Percentiles rank a stretch among this genome's conserved stretches.
Evolutionary conservation across 2,888 invertebrate genomes (phyloP).

Genomic region (Chironomus tentans): DNA sequence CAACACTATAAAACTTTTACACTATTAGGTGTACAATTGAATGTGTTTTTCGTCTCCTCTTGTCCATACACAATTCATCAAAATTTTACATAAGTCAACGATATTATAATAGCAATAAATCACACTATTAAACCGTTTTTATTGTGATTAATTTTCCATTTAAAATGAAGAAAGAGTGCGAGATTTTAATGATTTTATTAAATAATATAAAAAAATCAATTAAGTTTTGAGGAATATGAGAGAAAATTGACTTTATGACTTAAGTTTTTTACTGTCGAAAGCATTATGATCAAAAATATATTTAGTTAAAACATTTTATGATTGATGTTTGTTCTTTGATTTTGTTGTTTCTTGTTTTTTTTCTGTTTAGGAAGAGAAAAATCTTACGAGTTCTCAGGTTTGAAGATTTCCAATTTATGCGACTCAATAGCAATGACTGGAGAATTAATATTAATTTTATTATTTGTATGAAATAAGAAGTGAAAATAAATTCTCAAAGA

Average conservation of each 20-base stretch:
- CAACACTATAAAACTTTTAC: too few species aligned
- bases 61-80: background rate
- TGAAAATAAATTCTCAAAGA: too few species aligned
- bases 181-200: constrained; percentile 17
- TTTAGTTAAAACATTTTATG: constrained; percentile 21
- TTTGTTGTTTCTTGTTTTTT: background rate
- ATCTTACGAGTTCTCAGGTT: background rate
- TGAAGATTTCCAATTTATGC: background rate
- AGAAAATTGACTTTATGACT: background rate
- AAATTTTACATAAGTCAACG: background rate
- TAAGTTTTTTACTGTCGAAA: background rate
- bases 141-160: constrained; percentile 25
- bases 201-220: constrained; percentile 18
- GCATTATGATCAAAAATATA: background rate
- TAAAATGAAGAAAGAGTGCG: background rate
- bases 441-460: too few species aligned
- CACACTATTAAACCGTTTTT: background rate
- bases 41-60: too few species aligned
- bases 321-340: constrained; percentile 21
- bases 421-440: too few species aligned
- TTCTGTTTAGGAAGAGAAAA: background rate
- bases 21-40: too few species aligned
- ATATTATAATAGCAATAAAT: too few species aligned
- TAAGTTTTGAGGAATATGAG: background rate
- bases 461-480: too few species aligned